Evolutionary conservation across 2,888 invertebrate species (phyloP).

Genomic region (Philhelius pedissequus): DNA sequence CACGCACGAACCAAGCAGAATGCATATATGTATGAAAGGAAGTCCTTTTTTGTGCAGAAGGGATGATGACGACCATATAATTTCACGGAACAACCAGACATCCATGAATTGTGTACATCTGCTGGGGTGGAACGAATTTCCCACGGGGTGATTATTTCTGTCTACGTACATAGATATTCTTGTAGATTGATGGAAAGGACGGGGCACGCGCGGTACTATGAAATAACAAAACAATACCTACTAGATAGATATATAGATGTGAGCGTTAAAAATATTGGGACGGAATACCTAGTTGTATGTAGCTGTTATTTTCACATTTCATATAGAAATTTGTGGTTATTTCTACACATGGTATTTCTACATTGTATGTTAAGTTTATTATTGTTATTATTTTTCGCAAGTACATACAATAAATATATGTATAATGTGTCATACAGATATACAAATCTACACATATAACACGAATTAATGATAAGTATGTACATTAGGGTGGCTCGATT

Average conservation of each 20-base stretch:
- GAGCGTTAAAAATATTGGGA: not conserved
- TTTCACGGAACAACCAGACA: conserved; percentile 21
- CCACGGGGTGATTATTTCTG: conserved; percentile 77
- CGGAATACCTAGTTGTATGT: not conserved
- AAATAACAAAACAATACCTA: not conserved
- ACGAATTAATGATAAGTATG: no score
- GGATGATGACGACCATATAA: conserved; percentile 31
- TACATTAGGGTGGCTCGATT: no score
- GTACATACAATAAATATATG: not conserved
- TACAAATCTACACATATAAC: no score
- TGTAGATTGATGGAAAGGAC: not conserved
- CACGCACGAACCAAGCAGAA: not conserved
- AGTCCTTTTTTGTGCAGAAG: not conserved
- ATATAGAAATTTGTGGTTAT: not conserved
- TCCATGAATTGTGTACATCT: conserved; percentile 71
- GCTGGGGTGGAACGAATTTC: conserved; percentile 76
- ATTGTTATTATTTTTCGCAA: not conserved
- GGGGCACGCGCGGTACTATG: not conserved
- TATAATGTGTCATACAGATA: no score
- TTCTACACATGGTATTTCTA: not conserved
- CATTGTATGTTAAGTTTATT: not conserved
- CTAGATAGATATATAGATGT: no score
- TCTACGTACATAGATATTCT: conserved; percentile 16
- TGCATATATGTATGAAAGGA: not conserved
- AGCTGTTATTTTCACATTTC: not conserved